Conservation (phyloP, 2,113 vertebrate species). For the Neotoma lepida region DNA sequence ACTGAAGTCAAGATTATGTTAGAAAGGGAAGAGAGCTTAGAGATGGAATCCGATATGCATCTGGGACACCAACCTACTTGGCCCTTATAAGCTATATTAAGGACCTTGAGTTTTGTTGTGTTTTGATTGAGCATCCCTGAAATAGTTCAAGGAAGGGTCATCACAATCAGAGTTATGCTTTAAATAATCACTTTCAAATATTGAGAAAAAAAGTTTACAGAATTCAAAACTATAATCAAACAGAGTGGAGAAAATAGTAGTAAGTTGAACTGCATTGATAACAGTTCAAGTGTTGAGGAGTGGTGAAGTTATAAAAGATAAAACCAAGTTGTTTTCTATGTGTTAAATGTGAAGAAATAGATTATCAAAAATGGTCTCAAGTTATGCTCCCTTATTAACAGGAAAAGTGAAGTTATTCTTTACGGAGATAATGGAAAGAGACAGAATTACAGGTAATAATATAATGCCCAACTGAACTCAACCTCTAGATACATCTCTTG, state of each 20-base stretch:
- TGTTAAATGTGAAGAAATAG: not conserved
- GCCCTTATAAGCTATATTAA: not conserved
- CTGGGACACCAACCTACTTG: too few relatives aligned
- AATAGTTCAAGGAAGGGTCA: not conserved
- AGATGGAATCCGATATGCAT: not conserved
- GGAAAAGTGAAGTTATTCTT: not conserved
- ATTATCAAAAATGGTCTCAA: not conserved
- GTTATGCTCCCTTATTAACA: not conserved
- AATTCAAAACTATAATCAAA: not conserved
- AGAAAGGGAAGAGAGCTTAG: not conserved
- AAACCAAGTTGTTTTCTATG: not conserved
- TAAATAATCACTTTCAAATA: not conserved
- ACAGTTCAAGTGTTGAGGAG: not conserved
- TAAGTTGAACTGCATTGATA: not conserved
- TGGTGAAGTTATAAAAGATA: not conserved
- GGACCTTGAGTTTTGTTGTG: not conserved
- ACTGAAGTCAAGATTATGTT: not conserved
- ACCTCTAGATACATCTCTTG: not conserved
- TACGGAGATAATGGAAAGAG: not conserved
- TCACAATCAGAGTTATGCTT: not conserved
- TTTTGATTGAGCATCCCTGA: not conserved
- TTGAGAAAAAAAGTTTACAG: not conserved
- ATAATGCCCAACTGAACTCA: not conserved
- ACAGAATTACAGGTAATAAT: not conserved
- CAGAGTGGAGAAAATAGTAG: not conserved